These are phyloP conservation scores for Monoplex corrugatus DNA, from an alignment of 2,888 invertebrate genomes.

Conservation along the genomic window DNA sequence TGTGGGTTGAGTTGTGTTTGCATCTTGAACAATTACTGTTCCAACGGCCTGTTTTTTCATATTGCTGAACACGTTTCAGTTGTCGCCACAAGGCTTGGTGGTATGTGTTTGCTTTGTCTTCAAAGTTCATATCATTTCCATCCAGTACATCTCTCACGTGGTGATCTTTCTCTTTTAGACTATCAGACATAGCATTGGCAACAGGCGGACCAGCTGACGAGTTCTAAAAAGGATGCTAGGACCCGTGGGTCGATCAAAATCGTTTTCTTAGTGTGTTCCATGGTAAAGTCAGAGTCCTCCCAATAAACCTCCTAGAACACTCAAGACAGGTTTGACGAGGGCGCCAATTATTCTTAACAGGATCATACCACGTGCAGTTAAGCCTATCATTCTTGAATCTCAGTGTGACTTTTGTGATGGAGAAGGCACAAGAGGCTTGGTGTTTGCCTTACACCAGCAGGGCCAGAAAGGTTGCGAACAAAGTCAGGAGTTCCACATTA, in stretches of 20 bases:
- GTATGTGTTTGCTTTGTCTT: slow-evolving; percentile 7
- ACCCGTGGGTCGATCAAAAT: background rate
- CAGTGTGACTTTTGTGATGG: too few species aligned
- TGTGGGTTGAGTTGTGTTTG: background rate
- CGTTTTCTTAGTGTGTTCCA: background rate
- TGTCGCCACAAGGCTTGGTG: background rate
- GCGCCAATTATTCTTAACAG: background rate
- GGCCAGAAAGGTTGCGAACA: too few species aligned
- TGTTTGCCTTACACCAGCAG: too few species aligned
- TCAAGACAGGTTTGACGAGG: background rate
- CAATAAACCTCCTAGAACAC: background rate
- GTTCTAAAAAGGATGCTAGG: background rate
- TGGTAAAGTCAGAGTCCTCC: background rate
- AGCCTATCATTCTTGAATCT: too few species aligned
- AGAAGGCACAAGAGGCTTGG: too few species aligned
- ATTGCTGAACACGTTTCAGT: background rate
- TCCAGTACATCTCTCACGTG: background rate
- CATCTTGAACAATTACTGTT: background rate
- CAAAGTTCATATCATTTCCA: background rate
- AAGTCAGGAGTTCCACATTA: too few species aligned
- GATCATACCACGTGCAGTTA: too few species aligned
- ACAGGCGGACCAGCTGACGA: background rate
- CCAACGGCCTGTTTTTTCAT: background rate
- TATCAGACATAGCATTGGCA: background rate
- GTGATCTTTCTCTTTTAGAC: background rate